Evolutionary conservation across 2,888 invertebrate genomes (phyloP).

Genomic region (Platycnemis pennipes): DNA sequence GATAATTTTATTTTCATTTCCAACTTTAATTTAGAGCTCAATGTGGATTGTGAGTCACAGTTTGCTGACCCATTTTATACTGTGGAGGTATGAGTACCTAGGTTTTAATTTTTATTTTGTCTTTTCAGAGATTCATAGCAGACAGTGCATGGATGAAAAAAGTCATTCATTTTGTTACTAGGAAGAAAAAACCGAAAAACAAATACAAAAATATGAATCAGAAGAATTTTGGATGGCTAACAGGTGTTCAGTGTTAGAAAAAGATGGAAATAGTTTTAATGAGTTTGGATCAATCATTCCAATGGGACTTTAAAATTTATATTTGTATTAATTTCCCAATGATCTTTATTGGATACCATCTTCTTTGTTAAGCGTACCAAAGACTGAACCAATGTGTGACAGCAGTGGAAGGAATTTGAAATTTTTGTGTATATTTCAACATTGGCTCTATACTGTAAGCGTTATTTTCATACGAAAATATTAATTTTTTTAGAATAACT

Average conservation of each 20-base stretch:
- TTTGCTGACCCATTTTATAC: too few species aligned
- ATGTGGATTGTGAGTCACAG: too few species aligned
- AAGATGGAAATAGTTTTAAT: not conserved
- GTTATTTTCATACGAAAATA: constrained; percentile 54
- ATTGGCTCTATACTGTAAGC: not conserved
- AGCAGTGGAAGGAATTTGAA: not conserved
- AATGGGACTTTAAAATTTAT: constrained; percentile 24
- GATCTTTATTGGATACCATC: not conserved
- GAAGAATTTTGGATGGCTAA: constrained; percentile 38
- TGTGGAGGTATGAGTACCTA: too few species aligned
- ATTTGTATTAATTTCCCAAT: constrained; percentile 45
- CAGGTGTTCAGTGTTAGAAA: constrained; percentile 28
- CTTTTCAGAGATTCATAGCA: constrained; percentile 44
- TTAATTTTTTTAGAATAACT: constrained; percentile 23
- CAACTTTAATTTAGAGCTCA: too few species aligned
- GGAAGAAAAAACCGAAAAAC: constrained; percentile 61
- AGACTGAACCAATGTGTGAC: not conserved
- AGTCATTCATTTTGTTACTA: constrained; percentile 45
- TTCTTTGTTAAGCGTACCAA: constrained; percentile 21
- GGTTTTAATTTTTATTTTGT: too few species aligned
- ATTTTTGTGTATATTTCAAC: not conserved
- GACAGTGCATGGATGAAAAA: constrained; percentile 63
- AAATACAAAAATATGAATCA: constrained; percentile 60
- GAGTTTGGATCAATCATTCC: constrained; percentile 27
- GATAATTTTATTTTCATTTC: too few species aligned